phyloP scores from a whole-genome alignment of 1,140 invertebrate genomes.

The Ceratina calcarata region DNA sequence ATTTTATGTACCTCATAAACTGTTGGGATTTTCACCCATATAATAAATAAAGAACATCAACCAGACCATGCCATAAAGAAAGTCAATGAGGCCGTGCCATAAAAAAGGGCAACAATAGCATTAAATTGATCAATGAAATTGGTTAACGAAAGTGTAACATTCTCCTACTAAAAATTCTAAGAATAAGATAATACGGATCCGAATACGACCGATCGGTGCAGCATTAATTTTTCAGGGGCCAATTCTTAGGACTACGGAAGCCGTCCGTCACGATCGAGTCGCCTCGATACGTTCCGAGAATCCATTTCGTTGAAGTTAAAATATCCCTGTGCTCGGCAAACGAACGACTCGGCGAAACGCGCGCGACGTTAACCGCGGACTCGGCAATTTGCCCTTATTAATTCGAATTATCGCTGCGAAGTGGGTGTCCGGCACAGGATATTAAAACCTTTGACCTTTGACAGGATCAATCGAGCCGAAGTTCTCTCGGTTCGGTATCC shows the following conservation, averaged over 20 bases:
- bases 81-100: too few relatives aligned
- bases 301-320: constrained; percentile 46
- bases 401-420: constrained; percentile 79
- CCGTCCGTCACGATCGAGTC: constrained; percentile 43
- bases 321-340: constrained; percentile 18
- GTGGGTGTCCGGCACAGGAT: constrained; percentile 75
- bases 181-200: constrained; percentile 3
- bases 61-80: too few relatives aligned
- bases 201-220: not conserved
- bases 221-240: constrained; percentile 37
- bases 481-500: constrained; percentile 38
- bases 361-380: constrained; percentile 54
- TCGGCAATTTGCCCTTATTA: constrained; percentile 79
- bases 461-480: constrained; percentile 66
- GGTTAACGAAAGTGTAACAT: constrained; percentile 11
- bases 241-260: constrained; percentile 42
- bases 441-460: constrained; percentile 80
- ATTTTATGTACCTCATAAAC: too few relatives aligned
- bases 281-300: constrained; percentile 50
- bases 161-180: not conserved
- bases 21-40: too few relatives aligned
- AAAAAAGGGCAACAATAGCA: too few relatives aligned
- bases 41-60: too few relatives aligned
- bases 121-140: too few relatives aligned
- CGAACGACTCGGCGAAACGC: constrained; percentile 36